Evolutionary conservation across 1,140 invertebrate species (phyloP).

Genomic region (Eumaeus atala): DNA sequence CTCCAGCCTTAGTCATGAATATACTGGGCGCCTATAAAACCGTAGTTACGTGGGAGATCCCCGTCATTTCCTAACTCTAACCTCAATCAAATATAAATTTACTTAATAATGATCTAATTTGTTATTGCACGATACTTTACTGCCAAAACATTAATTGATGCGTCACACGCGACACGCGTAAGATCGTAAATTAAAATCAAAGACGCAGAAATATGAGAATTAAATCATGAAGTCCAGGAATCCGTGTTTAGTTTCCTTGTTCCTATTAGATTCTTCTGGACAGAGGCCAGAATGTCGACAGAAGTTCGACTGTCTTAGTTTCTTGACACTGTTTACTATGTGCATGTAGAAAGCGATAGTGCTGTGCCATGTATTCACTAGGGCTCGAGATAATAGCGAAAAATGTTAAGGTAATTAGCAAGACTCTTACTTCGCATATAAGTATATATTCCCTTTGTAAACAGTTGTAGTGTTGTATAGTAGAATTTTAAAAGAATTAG

Average conservation of each 20-base stretch:
- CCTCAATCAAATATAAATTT: slow-evolving; percentile 6
- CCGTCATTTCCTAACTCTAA: slow-evolving; percentile 1
- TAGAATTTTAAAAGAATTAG: too few relatives aligned
- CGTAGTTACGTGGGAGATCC: background rate
- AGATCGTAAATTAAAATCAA: background rate
- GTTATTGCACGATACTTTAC: background rate
- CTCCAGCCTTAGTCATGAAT: background rate
- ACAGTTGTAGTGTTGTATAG: too few relatives aligned
- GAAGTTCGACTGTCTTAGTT: slow-evolving; percentile 2
- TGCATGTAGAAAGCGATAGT: slow-evolving; percentile 8
- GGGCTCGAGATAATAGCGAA: too few relatives aligned
- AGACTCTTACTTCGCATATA: too few relatives aligned
- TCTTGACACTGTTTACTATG: slow-evolving; percentile 7
- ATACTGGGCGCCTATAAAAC: background rate
- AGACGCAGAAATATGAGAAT: slow-evolving; percentile 1
- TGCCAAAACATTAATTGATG: slow-evolving; percentile 2
- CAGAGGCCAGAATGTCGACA: background rate
- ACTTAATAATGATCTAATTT: background rate
- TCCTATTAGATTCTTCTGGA: slow-evolving; percentile 3
- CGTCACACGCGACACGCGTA: slow-evolving; percentile 1
- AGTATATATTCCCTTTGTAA: too few relatives aligned
- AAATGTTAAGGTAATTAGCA: too few relatives aligned
- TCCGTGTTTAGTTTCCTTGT: background rate
- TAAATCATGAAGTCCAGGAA: background rate
- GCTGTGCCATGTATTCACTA: background rate